Base-by-base conservation (phyloP, 35 echinoderm and acorn worm species). In the Amphiura filiformis region DNA sequence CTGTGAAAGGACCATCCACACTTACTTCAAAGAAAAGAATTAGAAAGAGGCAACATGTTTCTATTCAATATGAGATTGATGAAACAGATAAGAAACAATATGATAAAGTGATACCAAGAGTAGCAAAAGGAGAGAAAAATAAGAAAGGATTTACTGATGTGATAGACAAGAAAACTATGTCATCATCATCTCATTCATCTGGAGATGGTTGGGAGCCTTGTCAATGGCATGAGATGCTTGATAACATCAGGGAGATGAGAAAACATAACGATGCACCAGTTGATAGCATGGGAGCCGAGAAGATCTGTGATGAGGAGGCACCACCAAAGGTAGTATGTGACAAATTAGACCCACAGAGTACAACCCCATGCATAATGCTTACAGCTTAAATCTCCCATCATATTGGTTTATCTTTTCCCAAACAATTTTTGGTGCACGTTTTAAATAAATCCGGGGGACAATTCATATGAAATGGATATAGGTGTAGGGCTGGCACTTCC, bases 281-380 rank as follows among this genome's bases (percentile, higher is more conserved):
- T 85, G 96, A 98, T 75, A 87, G 76, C 34, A 98, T 98, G 92
- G 96, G 96, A 64, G 90, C 89, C 89, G 86, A 89, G 38, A 91
- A 94, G 86, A 85, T 98, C 37, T 81, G 89, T 57, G 96, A 98
- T 78, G 35, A 81, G 0, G 42, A 88, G 36, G 96, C 96, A 57
- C 84, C 78, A 35, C 96, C 96, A 3, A 37, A 94, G 87, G 96
- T 97, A 95, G n/a, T n/a, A n/a, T n/a, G 12, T 9, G 22, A n/a
- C n/a, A n/a, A n/a, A n/a, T n/a, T n/a, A n/a, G n/a, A n/a, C 26
- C 35, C n/a, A n/a, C n/a, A n/a, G n/a, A n/a, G n/a, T n/a, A 2
- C 35, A 34, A 22, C n/a, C 70, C 70, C 35, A 2, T 22, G 9
- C 13, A 61, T n/a, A n/a, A n/a, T n/a, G n/a, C n/a, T n/a, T n/a